Base-by-base conservation (phyloP, 2,797 vertebrate genomes). In the Anas acuta region DNA sequence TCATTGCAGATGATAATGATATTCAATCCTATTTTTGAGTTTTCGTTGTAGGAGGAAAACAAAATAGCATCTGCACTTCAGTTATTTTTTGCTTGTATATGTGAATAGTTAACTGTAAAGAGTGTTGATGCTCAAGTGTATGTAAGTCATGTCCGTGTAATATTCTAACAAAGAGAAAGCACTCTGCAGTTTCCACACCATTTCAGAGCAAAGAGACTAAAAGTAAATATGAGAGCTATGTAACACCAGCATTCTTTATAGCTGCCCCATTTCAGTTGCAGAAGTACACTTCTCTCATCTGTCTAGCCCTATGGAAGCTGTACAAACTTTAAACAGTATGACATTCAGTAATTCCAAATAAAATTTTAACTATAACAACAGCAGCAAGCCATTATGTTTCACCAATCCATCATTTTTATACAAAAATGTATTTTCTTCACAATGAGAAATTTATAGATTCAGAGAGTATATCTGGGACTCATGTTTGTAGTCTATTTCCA, bases 391-490 rank as follows among this genome's bases (percentile, higher is more conserved):
- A 94, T 96, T 96, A 90, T 80, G 53, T 93, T 93, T 39, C n/a
- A 87, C 70, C 35, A 93, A 85, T 92, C 78, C 87, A 96, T 96
- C 80, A 93, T 66, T 92, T 96, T 81, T 56, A 90, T 43, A 71
- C 75, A 62, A 89, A 79, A 84, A 77, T 0, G 4, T 69, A 74
- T 93, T 96, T 96, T 90, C 83, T 87, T 86, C 83, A 89, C 85
- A 93, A 89, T 86, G 51, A 84, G 67, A 75, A 97, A 93, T 93
- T 96, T 95, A 96, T 87, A 89, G 95, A 96, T 96, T 77, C 84
- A 64, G 75, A 81, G 21, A 95, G 21, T 61, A 72, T 83, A 82
- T 92, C 47, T 89, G 58, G 60, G 89, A 95, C 91, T 93, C 89
- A 49, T 84, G 69, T 87, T 81, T 94, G 33, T 57, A 85, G 67